These are phyloP conservation scores for Dryoscopus gambensis DNA, from an alignment of 2,113 vertebrate species.

Conservation along the genomic window DNA sequence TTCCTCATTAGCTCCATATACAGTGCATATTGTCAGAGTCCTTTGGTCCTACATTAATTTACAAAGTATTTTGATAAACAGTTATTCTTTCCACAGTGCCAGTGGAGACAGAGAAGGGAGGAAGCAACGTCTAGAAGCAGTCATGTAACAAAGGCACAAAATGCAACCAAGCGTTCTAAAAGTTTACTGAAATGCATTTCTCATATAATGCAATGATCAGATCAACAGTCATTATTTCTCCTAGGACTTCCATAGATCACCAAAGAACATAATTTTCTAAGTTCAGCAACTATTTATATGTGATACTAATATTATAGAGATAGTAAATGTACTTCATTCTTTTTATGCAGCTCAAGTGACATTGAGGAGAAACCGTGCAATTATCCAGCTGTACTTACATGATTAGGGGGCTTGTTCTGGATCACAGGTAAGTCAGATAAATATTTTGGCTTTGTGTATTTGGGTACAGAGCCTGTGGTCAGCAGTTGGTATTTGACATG, in stretches of 20 bases:
- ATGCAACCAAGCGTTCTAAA: not conserved
- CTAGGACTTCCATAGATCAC: not conserved
- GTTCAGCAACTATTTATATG: not conserved
- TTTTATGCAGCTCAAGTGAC: constrained; percentile 6
- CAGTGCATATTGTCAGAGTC: not conserved
- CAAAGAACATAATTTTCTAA: not conserved
- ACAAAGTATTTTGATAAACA: constrained; percentile 1
- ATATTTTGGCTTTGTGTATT: not conserved
- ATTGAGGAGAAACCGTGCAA: not conserved
- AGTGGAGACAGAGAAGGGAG: not conserved
- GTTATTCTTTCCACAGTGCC: not conserved
- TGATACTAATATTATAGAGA: not conserved
- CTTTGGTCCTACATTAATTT: constrained; percentile 21
- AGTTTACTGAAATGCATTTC: not conserved
- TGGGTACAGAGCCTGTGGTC: not conserved
- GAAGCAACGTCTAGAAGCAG: not conserved
- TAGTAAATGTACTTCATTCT: not conserved
- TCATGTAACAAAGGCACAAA: not conserved
- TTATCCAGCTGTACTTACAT: not conserved
- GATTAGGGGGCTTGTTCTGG: not conserved
- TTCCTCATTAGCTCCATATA: constrained; percentile 2
- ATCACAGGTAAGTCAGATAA: constrained; percentile 37
- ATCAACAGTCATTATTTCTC: not conserved
- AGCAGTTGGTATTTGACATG: constrained; percentile 29
- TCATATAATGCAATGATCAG: not conserved